Evolutionary conservation across 2,113 vertebrate genomes (phyloP).

Genomic region (Apaloderma vittatum): DNA sequence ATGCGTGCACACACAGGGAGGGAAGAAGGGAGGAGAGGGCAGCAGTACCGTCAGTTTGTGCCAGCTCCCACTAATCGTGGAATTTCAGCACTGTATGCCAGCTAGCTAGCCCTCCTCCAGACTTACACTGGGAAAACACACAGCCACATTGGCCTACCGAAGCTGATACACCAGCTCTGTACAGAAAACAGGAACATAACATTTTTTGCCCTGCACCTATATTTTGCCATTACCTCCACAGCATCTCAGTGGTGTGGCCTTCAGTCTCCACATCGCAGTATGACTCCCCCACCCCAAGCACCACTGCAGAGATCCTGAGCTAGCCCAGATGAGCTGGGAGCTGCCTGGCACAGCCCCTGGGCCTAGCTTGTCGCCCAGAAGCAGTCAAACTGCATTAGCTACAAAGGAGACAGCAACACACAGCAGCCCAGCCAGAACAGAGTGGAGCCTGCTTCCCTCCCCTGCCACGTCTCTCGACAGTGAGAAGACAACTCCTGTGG

Average conservation of each 20-base stretch:
- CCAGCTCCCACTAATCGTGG: background rate
- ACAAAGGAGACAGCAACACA: background rate
- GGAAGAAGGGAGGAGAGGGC: background rate
- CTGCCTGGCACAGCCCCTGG: background rate
- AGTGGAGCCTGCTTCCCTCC: background rate
- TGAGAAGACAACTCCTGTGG: background rate
- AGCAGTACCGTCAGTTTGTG: background rate
- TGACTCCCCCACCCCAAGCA: background rate
- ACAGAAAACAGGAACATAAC: background rate
- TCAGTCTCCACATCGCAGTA: fast-evolving
- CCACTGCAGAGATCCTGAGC: background rate
- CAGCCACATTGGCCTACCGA: background rate
- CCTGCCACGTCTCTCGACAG: background rate
- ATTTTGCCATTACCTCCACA: background rate
- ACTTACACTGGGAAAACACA: background rate
- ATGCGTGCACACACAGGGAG: background rate
- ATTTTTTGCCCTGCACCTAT: background rate
- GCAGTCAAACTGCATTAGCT: background rate
- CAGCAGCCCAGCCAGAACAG: background rate
- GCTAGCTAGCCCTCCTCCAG: background rate
- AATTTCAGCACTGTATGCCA: background rate
- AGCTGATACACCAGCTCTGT: background rate
- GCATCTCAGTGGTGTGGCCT: background rate
- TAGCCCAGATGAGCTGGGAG: background rate
- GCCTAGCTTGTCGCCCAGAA: background rate